Percentiles rank a stretch among this genome's conserved stretches.
These are phyloP conservation scores for Myiozetetes cayanensis DNA, from an alignment of 2,113 vertebrate species.

Conservation along the genomic window DNA sequence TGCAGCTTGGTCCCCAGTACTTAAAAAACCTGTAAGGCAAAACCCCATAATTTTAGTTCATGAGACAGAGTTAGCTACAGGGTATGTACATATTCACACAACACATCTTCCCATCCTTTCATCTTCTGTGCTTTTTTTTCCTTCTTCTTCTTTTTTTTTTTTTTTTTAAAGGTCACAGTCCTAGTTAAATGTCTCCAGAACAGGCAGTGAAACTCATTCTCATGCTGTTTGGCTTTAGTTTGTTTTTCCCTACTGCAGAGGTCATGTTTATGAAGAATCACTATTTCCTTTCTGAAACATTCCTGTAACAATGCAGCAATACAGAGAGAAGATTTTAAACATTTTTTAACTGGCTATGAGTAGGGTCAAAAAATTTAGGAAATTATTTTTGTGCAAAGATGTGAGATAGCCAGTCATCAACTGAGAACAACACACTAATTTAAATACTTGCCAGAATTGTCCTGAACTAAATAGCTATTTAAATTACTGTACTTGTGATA, in stretches of 20 bases:
- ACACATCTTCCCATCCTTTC: not conserved
- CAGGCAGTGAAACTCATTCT: not conserved
- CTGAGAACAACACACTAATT: not conserved
- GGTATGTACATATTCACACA: slow-evolving; percentile 20
- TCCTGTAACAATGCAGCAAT: not conserved
- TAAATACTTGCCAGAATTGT: not conserved
- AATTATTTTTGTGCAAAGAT: not conserved
- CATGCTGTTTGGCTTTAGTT: not conserved
- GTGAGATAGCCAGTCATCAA: not conserved
- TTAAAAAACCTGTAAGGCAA: slow-evolving; percentile 85
- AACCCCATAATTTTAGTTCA: not conserved
- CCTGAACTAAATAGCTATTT: not conserved
- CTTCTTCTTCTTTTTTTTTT: no score
- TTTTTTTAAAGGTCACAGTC: not conserved
- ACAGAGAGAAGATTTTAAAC: not conserved
- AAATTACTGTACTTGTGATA: not conserved
- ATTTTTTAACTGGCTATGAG: not conserved
- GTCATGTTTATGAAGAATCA: not conserved
- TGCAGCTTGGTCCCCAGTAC: slow-evolving; percentile 96
- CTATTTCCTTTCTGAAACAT: not conserved
- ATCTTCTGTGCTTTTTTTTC: not conserved
- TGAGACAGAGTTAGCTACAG: not conserved
- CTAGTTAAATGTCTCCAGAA: slow-evolving; percentile 4
- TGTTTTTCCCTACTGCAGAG: not conserved
- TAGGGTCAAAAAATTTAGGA: not conserved